phyloP scores from a whole-genome alignment of 2,888 invertebrate species.

The Caenorhabditis uteleia region DNA sequence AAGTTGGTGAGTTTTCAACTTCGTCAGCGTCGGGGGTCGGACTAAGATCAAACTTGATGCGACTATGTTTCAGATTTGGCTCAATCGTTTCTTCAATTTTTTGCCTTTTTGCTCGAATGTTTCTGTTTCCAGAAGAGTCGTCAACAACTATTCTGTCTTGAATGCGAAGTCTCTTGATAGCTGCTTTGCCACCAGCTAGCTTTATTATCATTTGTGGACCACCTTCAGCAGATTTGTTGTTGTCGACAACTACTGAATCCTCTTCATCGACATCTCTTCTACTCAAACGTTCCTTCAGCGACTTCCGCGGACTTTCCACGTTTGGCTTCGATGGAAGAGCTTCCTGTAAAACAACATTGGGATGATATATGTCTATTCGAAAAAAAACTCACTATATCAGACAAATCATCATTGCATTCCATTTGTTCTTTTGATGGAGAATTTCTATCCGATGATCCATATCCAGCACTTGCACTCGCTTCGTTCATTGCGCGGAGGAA shows the following conservation, averaged over 20 bases:
- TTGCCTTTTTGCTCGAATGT: neutral
- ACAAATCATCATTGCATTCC: constrained; percentile 23
- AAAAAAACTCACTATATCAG: constrained; percentile 14
- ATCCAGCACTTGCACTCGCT: constrained; percentile 47
- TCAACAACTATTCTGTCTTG: constrained; percentile 30
- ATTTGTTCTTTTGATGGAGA: neutral
- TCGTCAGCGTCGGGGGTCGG: constrained; percentile 5
- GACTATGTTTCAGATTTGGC: constrained; percentile 26
- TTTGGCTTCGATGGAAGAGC: constrained; percentile 21
- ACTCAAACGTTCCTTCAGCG: neutral
- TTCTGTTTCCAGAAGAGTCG: constrained; percentile 3
- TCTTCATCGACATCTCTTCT: constrained; percentile 8
- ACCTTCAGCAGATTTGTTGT: constrained; percentile 5
- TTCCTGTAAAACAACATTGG: constrained; percentile 5
- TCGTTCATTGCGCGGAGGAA: constrained; percentile 50
- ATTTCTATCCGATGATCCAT: constrained; percentile 8
- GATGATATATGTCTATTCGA: neutral
- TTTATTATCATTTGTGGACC: constrained; percentile 37
- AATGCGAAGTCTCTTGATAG: constrained; percentile 22
- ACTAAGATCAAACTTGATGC: constrained; percentile 26
- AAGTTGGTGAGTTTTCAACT: constrained; percentile 25
- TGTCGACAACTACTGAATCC: constrained; percentile 19
- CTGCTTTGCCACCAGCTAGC: constrained; percentile 32
- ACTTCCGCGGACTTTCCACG: neutral
- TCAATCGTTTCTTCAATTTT: constrained; percentile 1